Evolutionary conservation across 2,113 vertebrate genomes (phyloP).

Genomic region (Camelus dromedarius): DNA sequence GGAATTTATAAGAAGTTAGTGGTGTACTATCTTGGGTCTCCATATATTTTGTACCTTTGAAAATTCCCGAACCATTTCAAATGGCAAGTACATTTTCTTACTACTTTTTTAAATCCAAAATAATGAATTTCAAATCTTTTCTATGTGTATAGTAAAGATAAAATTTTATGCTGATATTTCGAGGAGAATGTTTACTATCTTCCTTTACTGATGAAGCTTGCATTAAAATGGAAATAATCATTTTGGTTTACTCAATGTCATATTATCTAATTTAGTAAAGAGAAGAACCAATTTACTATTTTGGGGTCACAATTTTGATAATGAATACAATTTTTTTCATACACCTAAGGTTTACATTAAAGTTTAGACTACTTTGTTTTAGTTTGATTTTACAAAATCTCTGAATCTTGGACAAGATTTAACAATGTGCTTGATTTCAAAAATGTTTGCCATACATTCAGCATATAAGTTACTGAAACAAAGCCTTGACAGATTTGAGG

Average conservation of each 20-base stretch:
- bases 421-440: neutral
- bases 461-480: neutral
- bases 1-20: neutral
- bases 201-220: neutral
- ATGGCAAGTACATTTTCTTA: neutral
- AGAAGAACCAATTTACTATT: neutral
- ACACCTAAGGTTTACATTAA: neutral
- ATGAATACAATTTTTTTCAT: neutral
- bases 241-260: neutral
- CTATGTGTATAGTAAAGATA: neutral
- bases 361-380: neutral
- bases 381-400: neutral
- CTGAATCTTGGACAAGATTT: neutral
- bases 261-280: neutral
- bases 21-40: neutral
- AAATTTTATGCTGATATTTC: neutral
- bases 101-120: neutral
- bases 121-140: neutral
- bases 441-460: neutral
- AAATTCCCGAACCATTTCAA: neutral
- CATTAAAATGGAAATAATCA: neutral
- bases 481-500: neutral
- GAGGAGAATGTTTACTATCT: neutral
- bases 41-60: neutral
- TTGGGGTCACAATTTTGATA: neutral